Conservation (phyloP, 2,888 invertebrate genomes). For the Melipona bicolor region DNA sequence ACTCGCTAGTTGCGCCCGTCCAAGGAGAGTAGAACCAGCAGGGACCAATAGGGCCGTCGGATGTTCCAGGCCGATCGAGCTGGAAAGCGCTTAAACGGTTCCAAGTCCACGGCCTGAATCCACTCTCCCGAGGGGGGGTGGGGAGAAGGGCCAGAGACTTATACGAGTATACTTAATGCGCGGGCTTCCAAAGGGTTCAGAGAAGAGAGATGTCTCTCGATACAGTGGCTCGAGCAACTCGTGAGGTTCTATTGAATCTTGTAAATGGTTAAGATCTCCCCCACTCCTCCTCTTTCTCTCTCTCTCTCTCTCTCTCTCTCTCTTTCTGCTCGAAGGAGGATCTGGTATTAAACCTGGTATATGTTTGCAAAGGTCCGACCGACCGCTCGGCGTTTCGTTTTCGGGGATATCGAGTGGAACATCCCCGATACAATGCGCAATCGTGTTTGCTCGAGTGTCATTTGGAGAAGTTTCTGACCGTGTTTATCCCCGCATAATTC, state of each 20-base stretch:
- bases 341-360: slow-evolving; percentile 42
- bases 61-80: slow-evolving; percentile 53
- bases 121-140: neutral
- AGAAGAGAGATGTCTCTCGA: slow-evolving; percentile 27
- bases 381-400: slow-evolving; percentile 14
- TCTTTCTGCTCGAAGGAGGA: neutral
- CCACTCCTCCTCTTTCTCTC: too few relatives aligned
- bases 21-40: slow-evolving; percentile 62
- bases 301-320: too few relatives aligned
- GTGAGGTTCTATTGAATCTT: slow-evolving; percentile 59
- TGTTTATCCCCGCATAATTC: too few relatives aligned
- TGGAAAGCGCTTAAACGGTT: slow-evolving; percentile 70
- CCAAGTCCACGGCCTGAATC: slow-evolving; percentile 67
- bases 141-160: slow-evolving; percentile 58
- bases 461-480: neutral
- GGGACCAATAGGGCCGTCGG: slow-evolving; percentile 32
- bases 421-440: neutral
- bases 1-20: slow-evolving; percentile 69
- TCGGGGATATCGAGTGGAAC: slow-evolving; percentile 43
- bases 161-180: slow-evolving; percentile 69
- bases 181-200: slow-evolving; percentile 51
- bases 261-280: slow-evolving; percentile 48
- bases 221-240: slow-evolving; percentile 48
- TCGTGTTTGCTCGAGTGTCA: neutral
- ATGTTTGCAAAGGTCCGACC: slow-evolving; percentile 17